Base-by-base conservation (phyloP, 1,140 invertebrate genomes). In the Drosophila insularis region DNA sequence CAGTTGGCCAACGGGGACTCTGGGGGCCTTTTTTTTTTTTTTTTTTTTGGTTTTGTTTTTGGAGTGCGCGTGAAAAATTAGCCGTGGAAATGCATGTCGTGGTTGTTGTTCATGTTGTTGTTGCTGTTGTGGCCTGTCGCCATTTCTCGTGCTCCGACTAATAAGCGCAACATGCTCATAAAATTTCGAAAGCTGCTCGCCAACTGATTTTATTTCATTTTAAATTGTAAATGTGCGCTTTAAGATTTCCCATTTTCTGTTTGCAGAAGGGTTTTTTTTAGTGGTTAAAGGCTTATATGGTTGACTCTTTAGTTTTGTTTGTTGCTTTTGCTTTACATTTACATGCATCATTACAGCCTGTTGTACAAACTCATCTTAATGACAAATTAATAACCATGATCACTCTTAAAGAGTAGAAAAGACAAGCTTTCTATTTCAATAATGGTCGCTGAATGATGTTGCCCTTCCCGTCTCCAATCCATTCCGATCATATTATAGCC, bases 81-180 rank as follows among this genome's bases (percentile, higher is more conserved):
- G 79, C 81, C 79, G 81, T 87, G 81, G 81, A 86, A 86, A 86
- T 86, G 82, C 79, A 67, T 86, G 81, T 86, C 60, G 81, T 64
- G 78, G 39, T 68, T 73, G 75, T 79, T 72, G 62, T 68, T 63
- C 68, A 66, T 46, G 70, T 39, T 56, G 35, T 64, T 67, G 60
- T 68, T 65, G 75, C 43, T 67, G 67, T 53, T 85, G 81, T 80
- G 82, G 82, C 81, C 68, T 86, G 81, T 86, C 81, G 81, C 81
- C 81, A 87, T 86, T 86, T 81, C 82, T 86, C 75, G 84, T 75
- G 69, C 53, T 66, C 71, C 71, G 53, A 74, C 81, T 86, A 86
- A 86, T 86, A 86, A 87, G 82, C 79, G 78, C 84, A 89, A 87
- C 82, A 87, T 82, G 82, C 82, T 87, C 82, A 87, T 87, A 87